Percentiles rank a stretch among this genome's conserved stretches.
Evolutionary conservation across 2,888 invertebrate species (phyloP).

Genomic region (Leptopterna dolabrata): DNA sequence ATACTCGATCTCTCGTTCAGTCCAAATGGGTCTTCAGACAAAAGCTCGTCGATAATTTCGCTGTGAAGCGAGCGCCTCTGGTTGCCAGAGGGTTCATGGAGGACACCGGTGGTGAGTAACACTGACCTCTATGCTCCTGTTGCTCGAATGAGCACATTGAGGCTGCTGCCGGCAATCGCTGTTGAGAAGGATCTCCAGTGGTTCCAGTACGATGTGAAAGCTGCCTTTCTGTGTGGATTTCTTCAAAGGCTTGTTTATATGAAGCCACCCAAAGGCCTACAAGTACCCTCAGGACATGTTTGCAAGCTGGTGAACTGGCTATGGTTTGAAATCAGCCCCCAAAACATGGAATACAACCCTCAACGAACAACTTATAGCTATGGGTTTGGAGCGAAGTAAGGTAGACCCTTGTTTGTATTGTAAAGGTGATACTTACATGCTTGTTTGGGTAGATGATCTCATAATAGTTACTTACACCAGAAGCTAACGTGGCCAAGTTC

Average conservation of each 20-base stretch:
- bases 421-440: too few species aligned
- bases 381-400: not conserved
- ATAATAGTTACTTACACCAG: too few species aligned
- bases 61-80: not conserved
- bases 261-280: not conserved
- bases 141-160: too few species aligned
- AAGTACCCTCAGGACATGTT: not conserved
- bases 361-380: too few species aligned
- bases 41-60: not conserved
- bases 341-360: too few species aligned
- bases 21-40: not conserved
- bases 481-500: too few species aligned
- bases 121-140: not conserved
- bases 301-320: constrained; percentile 4
- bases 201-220: constrained; percentile 5
- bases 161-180: too few species aligned
- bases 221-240: constrained; percentile 11
- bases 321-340: too few species aligned
- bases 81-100: not conserved
- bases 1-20: not conserved
- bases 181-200: not conserved
- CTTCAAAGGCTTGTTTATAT: constrained; percentile 3
- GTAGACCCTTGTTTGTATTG: too few species aligned
- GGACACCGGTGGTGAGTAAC: not conserved
- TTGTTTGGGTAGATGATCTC: not conserved